Evolutionary conservation across 2,797 vertebrate species (phyloP).

Genomic region (Agapornis canus): DNA sequence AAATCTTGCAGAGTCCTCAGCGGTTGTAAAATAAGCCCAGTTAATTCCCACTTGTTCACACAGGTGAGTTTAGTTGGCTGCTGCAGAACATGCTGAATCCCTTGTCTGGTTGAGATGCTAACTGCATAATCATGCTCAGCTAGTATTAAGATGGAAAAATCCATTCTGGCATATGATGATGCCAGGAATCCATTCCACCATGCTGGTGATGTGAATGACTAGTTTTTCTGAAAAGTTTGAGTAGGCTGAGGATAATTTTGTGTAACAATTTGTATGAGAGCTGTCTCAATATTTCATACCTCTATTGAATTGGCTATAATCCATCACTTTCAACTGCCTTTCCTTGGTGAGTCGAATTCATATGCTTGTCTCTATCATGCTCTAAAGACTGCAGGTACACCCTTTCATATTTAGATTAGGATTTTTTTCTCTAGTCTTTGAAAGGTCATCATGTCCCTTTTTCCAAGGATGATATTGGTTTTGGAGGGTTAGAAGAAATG

Average conservation of each 20-base stretch:
- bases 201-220: neutral
- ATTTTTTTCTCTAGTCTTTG: neutral
- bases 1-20: neutral
- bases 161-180: neutral
- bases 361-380: neutral
- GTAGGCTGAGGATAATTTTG: neutral
- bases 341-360: slow-evolving; percentile 1
- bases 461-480: neutral
- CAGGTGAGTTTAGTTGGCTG: neutral
- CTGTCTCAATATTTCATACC: neutral
- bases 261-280: neutral
- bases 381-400: neutral
- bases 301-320: neutral
- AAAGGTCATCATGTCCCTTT: neutral
- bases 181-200: neutral
- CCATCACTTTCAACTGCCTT: slow-evolving; percentile 15
- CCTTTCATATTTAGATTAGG: neutral
- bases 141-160: neutral
- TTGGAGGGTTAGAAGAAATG: neutral
- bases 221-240: neutral
- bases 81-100: fast-evolving
- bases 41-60: fast-evolving
- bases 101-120: neutral
- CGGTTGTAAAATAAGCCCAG: fast-evolving
- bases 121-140: fast-evolving